Conservation (phyloP, 2,113 vertebrate genomes). For the Coreoperca whiteheadi region DNA sequence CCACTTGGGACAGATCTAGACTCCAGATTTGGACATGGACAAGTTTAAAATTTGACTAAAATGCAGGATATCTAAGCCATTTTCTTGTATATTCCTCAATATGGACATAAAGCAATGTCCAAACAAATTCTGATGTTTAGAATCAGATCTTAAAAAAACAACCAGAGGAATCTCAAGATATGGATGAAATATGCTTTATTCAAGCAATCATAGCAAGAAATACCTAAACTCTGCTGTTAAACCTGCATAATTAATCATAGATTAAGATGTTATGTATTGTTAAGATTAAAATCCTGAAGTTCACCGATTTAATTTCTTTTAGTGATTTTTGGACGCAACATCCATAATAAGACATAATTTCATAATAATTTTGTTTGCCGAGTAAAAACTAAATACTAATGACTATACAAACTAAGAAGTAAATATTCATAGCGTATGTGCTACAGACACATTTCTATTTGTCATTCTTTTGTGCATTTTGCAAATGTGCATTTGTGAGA, state of each 20-base stretch:
- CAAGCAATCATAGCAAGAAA: not conserved
- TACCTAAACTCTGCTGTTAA: not conserved
- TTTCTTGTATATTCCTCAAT: not conserved
- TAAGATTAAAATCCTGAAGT: constrained; percentile 1
- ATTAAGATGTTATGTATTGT: not conserved
- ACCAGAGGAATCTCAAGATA: not conserved
- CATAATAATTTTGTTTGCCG: not conserved
- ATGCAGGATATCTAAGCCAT: too few relatives aligned
- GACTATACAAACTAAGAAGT: not conserved
- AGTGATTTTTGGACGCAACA: not conserved
- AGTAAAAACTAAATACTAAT: not conserved
- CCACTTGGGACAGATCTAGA: not conserved
- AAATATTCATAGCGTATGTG: not conserved
- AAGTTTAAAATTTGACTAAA: too few relatives aligned
- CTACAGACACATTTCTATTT: not conserved
- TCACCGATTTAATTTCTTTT: not conserved
- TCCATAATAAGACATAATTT: not conserved
- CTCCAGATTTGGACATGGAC: not conserved
- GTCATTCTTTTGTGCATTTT: not conserved
- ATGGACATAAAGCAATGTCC: not conserved
- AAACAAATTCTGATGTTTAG: not conserved
- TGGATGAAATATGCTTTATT: not conserved
- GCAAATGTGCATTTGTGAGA: too few relatives aligned
- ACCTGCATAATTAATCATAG: not conserved
- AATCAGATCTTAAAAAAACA: not conserved